Evolutionary conservation across 2,888 invertebrate genomes (phyloP), one percentile per base, ranked within the genome.

Genomic region (Litoditis marina): DNA sequence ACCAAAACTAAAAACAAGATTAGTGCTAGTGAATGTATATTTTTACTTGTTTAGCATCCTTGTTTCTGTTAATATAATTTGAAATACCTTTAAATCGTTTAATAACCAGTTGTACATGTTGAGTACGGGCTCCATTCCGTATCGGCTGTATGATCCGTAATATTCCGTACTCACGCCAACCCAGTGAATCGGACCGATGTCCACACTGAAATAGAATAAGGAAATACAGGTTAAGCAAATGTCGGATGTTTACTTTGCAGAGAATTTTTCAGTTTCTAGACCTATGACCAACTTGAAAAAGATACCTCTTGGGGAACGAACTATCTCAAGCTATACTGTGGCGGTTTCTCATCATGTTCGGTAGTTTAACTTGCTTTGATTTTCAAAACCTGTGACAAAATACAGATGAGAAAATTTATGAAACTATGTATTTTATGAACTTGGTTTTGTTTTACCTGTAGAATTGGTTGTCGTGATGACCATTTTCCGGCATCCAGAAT

Each of bases 141-240:
- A 94, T 77, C 91, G 87, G 55, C 91, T 85, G 84, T 90, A 95
- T 85, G 93, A 96, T 84, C 77, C 79, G 59, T 95, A 96, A 62
- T 90, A 90, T 86, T 96, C 96, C 0, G 95, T 94, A 68, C 92
- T 91, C 74, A 96, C 88, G 36, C 90, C 90, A 58, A 96, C 88
- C 79, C 95, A 90, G 85, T 94, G 93, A n/a, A 92, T 88, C 0
- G 92, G 92, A 0, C 94, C 94, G 69, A 94, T 83, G 84, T 94
- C 88, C 83, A 92, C 92, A 83, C 92, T 92, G 85, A 90, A 92
- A 62, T 19, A n/a, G n/a, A n/a, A n/a, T n/a, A n/a, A n/a, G n/a
- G n/a, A n/a, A n/a, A n/a, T n/a, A n/a, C n/a, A n/a, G n/a, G n/a
- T n/a, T n/a, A n/a, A n/a, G n/a, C n/a, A n/a, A n/a, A n/a, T n/a